Base-by-base conservation (phyloP, 2,888 invertebrate genomes). In the Acronicta psi region DNA sequence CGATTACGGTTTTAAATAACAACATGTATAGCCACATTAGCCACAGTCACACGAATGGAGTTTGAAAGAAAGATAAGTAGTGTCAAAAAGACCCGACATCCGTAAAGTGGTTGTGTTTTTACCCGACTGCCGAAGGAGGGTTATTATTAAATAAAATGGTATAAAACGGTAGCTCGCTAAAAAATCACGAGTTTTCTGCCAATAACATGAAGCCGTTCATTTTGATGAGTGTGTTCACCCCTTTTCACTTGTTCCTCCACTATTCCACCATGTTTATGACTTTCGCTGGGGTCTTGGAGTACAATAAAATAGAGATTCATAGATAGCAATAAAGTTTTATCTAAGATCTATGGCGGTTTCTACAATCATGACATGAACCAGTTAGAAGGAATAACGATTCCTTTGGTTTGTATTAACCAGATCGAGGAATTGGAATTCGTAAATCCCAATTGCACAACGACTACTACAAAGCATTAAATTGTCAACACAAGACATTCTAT, bases 161-260 rank as follows among this genome's bases (percentile, higher is more conserved):
- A 17, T 47, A 51, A 61, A 46, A 34, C 20, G 13, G 9, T 11
- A 34, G 14, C 8, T 31, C 16, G 31, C 16, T 37, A 43, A 23
- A 47, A 51, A 37, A 36, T 23, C 20, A 36, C 29, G 8, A 29
- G 54, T 34, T 53, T 47, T 37, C 47, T 23, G 14, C n/a, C n/a
- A 56, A 52, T 47, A 59, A 46, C 70, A 57, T 41, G 31, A 47
- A 45, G 25, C 18, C 41, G 34, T 57, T 23, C 42, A 34, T 31
- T 75, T 66, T 71, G 45, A 70, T 46, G 73, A 37, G 61, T 46
- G 34, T 59, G 36, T 75, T 75, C 55, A 71, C 55, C 74, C 46
- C 16, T 41, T 46, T 47, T 31, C 50, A 37, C 10, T 36, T 18
- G 38, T 47, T 29, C 17, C 50, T 49, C 42, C 49, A 45, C 45